phyloP scores from a whole-genome alignment of 2,113 vertebrate species.

The Datnioides undecimradiatus region DNA sequence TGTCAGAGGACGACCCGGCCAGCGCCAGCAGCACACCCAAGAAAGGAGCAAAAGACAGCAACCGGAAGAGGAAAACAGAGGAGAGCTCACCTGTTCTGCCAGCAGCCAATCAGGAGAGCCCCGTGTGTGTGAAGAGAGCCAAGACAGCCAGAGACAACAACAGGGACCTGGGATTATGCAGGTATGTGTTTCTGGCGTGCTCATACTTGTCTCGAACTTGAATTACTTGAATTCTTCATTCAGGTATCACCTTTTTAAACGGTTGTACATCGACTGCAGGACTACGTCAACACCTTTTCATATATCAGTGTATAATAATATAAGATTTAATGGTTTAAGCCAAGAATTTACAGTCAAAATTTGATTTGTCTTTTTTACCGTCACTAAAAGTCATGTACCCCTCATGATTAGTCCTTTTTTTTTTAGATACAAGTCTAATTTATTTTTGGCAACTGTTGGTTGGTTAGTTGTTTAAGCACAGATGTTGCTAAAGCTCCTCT shows the following conservation, averaged over 20 bases:
- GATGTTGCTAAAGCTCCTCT: too few relatives aligned
- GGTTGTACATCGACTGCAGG: not conserved
- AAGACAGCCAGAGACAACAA: conserved; percentile 92
- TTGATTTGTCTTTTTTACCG: not conserved
- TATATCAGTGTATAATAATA: not conserved
- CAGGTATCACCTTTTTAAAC: not conserved
- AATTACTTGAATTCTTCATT: conserved; percentile 22
- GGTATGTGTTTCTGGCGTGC: conserved; percentile 78
- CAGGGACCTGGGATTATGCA: conserved; percentile 94
- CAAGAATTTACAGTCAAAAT: not conserved
- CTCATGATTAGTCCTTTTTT: not conserved
- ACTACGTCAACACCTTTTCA: not conserved
- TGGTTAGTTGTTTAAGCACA: not conserved
- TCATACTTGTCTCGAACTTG: conserved; percentile 36
- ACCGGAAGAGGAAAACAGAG: conserved; percentile 90
- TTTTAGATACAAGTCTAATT: not conserved
- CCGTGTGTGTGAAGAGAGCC: conserved; percentile 89
- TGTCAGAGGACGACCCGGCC: conserved; percentile 90
- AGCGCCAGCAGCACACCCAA: conserved; percentile 90
- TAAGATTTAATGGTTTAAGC: not conserved
- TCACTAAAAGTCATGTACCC: not conserved
- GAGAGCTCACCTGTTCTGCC: conserved; percentile 84
- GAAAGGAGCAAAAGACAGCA: conserved; percentile 90
- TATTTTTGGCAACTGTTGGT: not conserved
- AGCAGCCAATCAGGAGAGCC: conserved; percentile 88